Conservation (phyloP, 2,797 vertebrate species). For the Phrynocephalus forsythii region DNA sequence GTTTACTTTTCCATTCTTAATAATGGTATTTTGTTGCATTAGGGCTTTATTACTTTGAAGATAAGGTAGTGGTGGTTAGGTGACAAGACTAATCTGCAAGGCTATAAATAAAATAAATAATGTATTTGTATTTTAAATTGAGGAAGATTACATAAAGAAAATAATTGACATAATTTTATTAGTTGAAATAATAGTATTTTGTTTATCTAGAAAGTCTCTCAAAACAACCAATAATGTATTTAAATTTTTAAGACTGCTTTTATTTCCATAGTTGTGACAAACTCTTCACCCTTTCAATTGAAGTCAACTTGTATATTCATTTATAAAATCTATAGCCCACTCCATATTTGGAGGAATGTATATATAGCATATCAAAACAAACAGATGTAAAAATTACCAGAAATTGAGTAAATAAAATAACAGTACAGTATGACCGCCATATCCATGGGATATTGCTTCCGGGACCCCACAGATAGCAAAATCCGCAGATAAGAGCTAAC, state of each 20-base stretch:
- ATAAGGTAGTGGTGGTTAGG: neutral
- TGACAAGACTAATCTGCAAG: neutral
- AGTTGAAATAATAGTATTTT: neutral
- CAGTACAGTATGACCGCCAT: too few species aligned
- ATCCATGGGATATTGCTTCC: too few species aligned
- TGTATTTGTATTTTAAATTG: neutral
- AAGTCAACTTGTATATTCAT: neutral
- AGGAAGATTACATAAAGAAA: neutral
- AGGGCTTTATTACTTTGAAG: conserved; percentile 10
- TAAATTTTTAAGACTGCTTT: neutral
- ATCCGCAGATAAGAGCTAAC: too few species aligned
- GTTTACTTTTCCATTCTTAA: conserved; percentile 6
- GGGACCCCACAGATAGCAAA: too few species aligned
- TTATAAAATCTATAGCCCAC: neutral
- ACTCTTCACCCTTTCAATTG: neutral
- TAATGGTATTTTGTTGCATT: neutral
- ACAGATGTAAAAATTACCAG: too few species aligned
- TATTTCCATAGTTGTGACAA: neutral
- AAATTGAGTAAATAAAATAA: too few species aligned
- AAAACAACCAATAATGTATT: neutral
- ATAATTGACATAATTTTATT: neutral
- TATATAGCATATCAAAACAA: too few species aligned
- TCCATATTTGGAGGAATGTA: neutral
- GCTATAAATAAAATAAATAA: neutral
- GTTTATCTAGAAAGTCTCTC: neutral